These are phyloP conservation scores for Bradypodion pumilum DNA, from an alignment of 2,797 vertebrate genomes.

Conservation along the genomic window DNA sequence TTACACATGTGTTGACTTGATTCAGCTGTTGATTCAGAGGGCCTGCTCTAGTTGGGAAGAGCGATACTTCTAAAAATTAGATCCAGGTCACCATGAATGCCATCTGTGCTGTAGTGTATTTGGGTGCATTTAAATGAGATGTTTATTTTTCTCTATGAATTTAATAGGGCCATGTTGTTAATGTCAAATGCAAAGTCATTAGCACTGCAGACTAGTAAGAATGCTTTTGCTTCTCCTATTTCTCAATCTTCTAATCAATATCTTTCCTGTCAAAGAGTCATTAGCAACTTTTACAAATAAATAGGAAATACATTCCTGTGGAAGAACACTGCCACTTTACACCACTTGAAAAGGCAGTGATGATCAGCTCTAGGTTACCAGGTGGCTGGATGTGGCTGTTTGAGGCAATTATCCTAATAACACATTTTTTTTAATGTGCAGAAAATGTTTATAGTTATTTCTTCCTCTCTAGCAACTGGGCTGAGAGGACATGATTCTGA, in stretches of 20 bases:
- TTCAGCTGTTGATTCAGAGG: too few species aligned
- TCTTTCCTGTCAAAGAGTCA: slow-evolving; percentile 41
- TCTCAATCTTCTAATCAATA: slow-evolving; percentile 43
- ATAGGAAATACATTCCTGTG: background rate
- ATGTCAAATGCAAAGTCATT: slow-evolving; percentile 48
- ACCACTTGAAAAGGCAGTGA: background rate
- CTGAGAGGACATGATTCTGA: background rate
- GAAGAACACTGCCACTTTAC: background rate
- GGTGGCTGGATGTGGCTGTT: background rate
- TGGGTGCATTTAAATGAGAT: slow-evolving; percentile 33
- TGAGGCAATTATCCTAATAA: slow-evolving; percentile 1
- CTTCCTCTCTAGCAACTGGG: background rate
- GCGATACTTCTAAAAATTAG: background rate
- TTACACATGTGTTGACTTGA: too few species aligned
- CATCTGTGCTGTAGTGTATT: slow-evolving; percentile 11
- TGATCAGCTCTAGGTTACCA: background rate
- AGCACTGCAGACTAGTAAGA: slow-evolving; percentile 39
- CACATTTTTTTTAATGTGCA: background rate
- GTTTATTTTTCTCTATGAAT: slow-evolving; percentile 23
- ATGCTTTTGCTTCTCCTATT: slow-evolving; percentile 54
- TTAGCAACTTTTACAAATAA: slow-evolving; percentile 48
- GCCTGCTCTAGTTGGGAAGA: too few species aligned
- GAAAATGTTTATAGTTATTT: background rate
- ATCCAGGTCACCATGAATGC: background rate
- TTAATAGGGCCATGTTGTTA: slow-evolving; percentile 35